Evolutionary conservation across 2,888 invertebrate species (phyloP), one percentile per base, ranked within the genome.

Genomic region (Smittia sp.): DNA sequence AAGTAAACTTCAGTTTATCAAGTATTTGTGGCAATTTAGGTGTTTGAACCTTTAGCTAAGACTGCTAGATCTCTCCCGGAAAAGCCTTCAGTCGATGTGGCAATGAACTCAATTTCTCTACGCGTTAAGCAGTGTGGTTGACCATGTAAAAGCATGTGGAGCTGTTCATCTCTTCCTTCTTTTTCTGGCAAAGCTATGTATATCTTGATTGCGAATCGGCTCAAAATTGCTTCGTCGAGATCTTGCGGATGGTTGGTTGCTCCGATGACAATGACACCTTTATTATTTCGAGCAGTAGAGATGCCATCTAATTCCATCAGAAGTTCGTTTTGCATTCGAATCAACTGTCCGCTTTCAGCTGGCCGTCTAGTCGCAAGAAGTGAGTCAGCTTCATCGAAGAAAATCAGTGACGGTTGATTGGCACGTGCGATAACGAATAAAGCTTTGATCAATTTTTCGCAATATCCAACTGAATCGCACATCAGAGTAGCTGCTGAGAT

Each of bases 371-470:
- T 93, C 0, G 92, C 92, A n/a, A 98, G 83, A 32, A 99, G 83
- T 0, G 98, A 98, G 82, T 99, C 99, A 72, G 99, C 95, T 84
- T 98, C 98, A 81, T 99, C 99, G 78, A 99, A 96, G 80, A 99
- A 99, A 78, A 99, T 91, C 0, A 98, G 89, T n/a, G 98, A 90
- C 0, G 98, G 98, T 80, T 96, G 94, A 80, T 90, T 87, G 74
- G 88, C 89, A 63, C 87, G 83, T 0, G 98, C 97, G 1, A 98
- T 94, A 0, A 94, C 91, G 83, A 98, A 98, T 73, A 98, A 82
- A 0, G 96, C 94, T 70, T 96, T 87, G 1, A 98, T 97, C 91
- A 98, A 92, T 85, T 98, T 98, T 84, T 98, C 98, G 0, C 96
- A 96, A 79, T 98, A 97, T 0, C 98, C 98, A 76, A 97, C 89